phyloP scores from a whole-genome alignment of 2,888 invertebrate genomes.

The Hetaerina titia region DNA sequence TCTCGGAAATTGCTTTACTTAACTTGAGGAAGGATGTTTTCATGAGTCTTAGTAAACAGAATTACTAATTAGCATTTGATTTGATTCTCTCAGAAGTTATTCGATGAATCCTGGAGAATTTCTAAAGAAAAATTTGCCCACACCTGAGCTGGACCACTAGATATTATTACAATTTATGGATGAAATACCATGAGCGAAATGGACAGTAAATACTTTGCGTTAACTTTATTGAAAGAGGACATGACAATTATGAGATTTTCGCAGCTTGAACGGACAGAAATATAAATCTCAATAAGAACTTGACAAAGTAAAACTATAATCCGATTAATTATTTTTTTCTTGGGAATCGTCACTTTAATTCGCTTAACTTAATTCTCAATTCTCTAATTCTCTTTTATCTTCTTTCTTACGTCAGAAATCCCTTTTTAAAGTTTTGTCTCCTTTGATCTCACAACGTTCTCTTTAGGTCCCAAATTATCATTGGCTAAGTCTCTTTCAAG shows the following conservation, averaged over 20 bases:
- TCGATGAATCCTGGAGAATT: no score
- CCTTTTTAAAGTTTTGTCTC: background rate
- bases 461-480: background rate
- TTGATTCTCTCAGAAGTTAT: no score
- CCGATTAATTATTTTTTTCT: background rate
- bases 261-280: background rate
- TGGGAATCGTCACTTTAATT: background rate
- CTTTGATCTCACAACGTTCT: background rate
- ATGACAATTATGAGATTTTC: background rate
- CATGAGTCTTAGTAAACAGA: no score
- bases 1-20: no score
- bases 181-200: no score
- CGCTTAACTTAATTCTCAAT: background rate
- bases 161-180: no score
- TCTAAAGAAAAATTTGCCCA: no score
- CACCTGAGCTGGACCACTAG: no score
- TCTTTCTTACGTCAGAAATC: background rate
- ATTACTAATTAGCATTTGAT: no score
- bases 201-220: no score
- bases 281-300: background rate
- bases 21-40: no score
- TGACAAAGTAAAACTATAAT: background rate
- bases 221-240: no score
- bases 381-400: background rate
- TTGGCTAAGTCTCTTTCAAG: background rate